Evolutionary conservation across 2,888 invertebrate species (phyloP).

Genomic region (Euzetes globulus): DNA sequence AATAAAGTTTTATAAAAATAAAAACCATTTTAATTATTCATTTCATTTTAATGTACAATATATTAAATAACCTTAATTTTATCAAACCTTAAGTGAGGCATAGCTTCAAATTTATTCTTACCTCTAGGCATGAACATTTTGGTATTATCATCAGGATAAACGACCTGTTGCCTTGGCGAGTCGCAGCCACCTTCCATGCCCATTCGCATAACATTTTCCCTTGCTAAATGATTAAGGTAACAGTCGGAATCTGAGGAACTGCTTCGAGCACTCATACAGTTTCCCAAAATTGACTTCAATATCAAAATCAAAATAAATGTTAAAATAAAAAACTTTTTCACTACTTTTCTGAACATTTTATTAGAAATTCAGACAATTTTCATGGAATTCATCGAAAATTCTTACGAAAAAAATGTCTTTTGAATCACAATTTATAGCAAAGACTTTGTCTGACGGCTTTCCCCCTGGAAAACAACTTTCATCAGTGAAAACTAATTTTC

Average conservation of each 20-base stretch:
- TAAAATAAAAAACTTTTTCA: neutral
- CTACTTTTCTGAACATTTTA: too few relatives aligned
- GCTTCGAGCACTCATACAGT: conserved; percentile 12
- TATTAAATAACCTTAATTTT: too few relatives aligned
- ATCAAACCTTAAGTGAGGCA: too few relatives aligned
- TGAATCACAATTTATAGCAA: neutral
- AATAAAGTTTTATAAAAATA: neutral
- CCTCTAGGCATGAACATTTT: conserved; percentile 17
- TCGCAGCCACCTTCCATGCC: conserved; percentile 19
- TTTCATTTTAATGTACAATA: neutral
- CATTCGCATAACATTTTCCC: conserved; percentile 21
- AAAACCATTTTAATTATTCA: neutral
- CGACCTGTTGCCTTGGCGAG: neutral
- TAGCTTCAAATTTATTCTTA: too few relatives aligned
- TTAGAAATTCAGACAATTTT: neutral
- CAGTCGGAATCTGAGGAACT: neutral
- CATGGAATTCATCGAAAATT: neutral
- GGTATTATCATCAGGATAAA: neutral
- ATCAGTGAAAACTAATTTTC: too few relatives aligned
- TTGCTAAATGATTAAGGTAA: conserved; percentile 9
- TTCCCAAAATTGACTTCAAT: neutral
- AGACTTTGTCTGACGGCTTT: too few relatives aligned
- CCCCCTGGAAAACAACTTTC: too few relatives aligned
- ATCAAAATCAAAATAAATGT: neutral
- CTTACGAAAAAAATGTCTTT: neutral